Base-by-base conservation (phyloP, 2,888 invertebrate genomes). In the Cheilosia urbana region DNA sequence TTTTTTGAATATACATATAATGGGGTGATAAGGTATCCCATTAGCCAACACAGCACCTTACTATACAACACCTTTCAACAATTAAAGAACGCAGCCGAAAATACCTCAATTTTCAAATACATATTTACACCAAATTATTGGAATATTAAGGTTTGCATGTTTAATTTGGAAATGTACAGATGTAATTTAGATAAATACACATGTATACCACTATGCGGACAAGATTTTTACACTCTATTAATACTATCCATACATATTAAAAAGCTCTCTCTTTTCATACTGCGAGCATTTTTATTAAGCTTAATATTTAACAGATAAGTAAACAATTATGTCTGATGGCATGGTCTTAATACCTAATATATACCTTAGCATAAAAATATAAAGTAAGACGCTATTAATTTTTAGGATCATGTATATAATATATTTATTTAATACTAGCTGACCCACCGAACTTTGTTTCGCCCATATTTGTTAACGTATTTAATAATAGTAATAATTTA, bases 1-100 rank as follows among this genome's bases (percentile, higher is more conserved):
- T 89, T 90, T 90, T 88, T 90, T 87, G 69, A n/a, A n/a, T n/a
- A n/a, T n/a, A 69, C 77, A 82, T 80, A 88, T 79, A 69, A 78
- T 72, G 75, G 63, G 57, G 63, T 60, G 49, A 57, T 66, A 78
- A 71, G 51, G 34, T 49, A 73, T 60, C 53, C 65, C 45, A 66
- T 66, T 58, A 79, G 55, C 69, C 24, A 37, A 19, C 60, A 60
- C 49, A 17, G 30, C 9, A 34, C 24, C 24, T 45, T 51, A 62
- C 19, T 51, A 47, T 24, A 62, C 34, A 17, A 7, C 45, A 47
- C 45, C n/a, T 42, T 58, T 58, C 19, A 47, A n/a, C 19, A 15
- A 47, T 42, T 24, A 40, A 4, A 51, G 53, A 24, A 11, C 1
- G 6, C 13, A 40, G 30, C 5, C 2, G 2, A 13, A 24, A 40